A percentile compares a stretch with the other conserved stretches of the same genome.
Evolutionary conservation across 2,888 invertebrate genomes (phyloP).

Genomic region (Megastigmus dorsalis): DNA sequence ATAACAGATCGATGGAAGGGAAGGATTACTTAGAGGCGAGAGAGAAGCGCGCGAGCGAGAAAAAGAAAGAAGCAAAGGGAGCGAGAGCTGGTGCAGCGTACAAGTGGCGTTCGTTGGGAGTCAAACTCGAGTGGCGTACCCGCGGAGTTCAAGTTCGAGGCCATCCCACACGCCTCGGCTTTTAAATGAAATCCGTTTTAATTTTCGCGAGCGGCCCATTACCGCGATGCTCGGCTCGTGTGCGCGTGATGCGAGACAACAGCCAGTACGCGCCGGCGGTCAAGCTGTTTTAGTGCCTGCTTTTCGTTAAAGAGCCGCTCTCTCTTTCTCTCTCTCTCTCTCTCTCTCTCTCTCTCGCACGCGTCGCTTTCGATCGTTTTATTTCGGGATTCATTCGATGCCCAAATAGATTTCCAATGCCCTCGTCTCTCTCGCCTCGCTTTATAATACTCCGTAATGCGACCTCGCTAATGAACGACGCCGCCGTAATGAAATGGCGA

Average conservation of each 20-base stretch:
- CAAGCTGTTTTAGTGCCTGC: constrained; percentile 4
- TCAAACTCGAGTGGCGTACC: constrained; percentile 29
- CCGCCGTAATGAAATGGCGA: too few species aligned
- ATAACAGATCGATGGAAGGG: too few species aligned
- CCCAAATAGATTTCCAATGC: constrained; percentile 17
- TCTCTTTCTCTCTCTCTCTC: too few species aligned
- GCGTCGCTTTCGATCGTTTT: constrained; percentile 13
- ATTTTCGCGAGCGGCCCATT: constrained; percentile 41
- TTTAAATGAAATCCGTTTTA: constrained; percentile 54
- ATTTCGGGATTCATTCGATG: constrained; percentile 32
- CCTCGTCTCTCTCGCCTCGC: not conserved
- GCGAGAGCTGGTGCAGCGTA: not conserved
- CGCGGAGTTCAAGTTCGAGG: constrained; percentile 55
- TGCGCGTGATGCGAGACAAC: constrained; percentile 43
- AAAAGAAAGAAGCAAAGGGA: not conserved
- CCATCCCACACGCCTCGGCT: constrained; percentile 22
- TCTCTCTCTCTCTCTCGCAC: too few species aligned
- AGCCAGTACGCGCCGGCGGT: not conserved
- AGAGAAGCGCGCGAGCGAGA: not conserved
- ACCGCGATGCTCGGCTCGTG: not conserved
- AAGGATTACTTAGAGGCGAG: not conserved
- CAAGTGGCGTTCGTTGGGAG: constrained; percentile 24
- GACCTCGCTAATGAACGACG: too few species aligned
- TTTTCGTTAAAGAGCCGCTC: constrained; percentile 31
- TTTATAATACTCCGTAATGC: too few species aligned